Evolutionary conservation across 2,888 invertebrate genomes (phyloP).

Genomic region (Lasioglossum zephyrum): DNA sequence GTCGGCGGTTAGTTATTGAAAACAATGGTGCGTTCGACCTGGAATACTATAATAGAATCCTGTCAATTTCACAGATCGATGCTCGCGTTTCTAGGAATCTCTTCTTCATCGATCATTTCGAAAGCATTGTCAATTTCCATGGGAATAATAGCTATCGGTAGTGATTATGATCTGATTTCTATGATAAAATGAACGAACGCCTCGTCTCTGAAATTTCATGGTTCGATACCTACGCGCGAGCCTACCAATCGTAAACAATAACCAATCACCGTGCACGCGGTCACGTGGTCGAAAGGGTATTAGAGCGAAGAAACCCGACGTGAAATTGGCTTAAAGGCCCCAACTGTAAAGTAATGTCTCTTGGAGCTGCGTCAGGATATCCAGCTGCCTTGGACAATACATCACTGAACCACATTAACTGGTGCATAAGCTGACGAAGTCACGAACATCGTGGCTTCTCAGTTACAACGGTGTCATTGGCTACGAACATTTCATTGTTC

Average conservation of each 20-base stretch:
- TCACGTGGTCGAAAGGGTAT: conserved; percentile 72
- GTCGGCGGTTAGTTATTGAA: neutral
- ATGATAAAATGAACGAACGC: conserved; percentile 24
- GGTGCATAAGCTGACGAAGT: conserved; percentile 53
- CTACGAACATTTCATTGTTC: conserved; percentile 45
- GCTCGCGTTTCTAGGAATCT: conserved; percentile 18
- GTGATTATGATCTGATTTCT: conserved; percentile 24
- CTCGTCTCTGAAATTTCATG: conserved; percentile 27
- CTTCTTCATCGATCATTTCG: conserved; percentile 17
- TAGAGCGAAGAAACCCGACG: conserved; percentile 76
- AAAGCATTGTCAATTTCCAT: conserved; percentile 38
- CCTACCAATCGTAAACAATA: conserved; percentile 60
- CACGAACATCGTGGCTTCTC: conserved; percentile 60
- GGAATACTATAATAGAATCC: conserved; percentile 42
- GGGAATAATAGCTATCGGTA: neutral
- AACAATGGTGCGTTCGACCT: conserved; percentile 18
- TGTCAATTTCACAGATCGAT: conserved; percentile 64
- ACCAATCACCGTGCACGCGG: conserved; percentile 55
- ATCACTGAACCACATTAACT: conserved; percentile 39
- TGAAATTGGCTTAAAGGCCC: conserved; percentile 77
- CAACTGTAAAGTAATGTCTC: conserved; percentile 63
- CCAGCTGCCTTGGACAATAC: conserved; percentile 58
- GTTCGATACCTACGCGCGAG: conserved; percentile 42
- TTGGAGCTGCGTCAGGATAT: conserved; percentile 52
- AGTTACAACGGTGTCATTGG: conserved; percentile 40